Conservation (phyloP, 2,113 vertebrate genomes). For the Euleptes europaea region DNA sequence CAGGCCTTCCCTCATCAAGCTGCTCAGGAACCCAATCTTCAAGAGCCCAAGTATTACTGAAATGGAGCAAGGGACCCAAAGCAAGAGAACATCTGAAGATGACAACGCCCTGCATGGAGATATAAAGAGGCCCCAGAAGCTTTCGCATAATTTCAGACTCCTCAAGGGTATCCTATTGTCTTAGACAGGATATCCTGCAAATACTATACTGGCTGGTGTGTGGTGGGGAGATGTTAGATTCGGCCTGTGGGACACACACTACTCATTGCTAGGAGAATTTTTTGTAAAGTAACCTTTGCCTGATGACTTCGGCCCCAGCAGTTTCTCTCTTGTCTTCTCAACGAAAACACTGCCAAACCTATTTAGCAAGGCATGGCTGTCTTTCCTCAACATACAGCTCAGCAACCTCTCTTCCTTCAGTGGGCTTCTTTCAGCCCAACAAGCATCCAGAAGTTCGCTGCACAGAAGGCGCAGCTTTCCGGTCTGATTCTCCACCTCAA, state of each 20-base stretch:
- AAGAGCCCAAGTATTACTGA: neutral
- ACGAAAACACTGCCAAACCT: slow-evolving; percentile 79
- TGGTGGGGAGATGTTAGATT: neutral
- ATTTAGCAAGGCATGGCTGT: slow-evolving; percentile 70
- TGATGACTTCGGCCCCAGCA: slow-evolving; percentile 63
- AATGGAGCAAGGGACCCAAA: neutral
- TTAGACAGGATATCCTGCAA: neutral
- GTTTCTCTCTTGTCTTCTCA: slow-evolving; percentile 78
- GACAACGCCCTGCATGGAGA: neutral
- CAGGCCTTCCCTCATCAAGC: too few species aligned
- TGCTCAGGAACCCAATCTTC: too few species aligned
- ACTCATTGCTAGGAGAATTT: neutral
- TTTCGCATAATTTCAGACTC: neutral
- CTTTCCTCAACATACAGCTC: slow-evolving; percentile 82
- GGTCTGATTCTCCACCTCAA: slow-evolving; percentile 64
- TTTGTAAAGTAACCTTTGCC: slow-evolving; percentile 76
- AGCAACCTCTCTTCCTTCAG: slow-evolving; percentile 86
- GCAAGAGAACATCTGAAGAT: neutral
- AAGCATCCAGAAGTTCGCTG: slow-evolving; percentile 81
- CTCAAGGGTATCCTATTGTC: neutral
- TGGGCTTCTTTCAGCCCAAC: slow-evolving; percentile 67
- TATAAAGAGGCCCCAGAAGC: neutral
- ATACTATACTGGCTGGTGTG: too few species aligned
- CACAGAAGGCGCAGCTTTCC: slow-evolving; percentile 80
- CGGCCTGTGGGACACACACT: too few species aligned